Base-by-base conservation (phyloP, 2,888 invertebrate genomes). In the Euphydryas editha region DNA sequence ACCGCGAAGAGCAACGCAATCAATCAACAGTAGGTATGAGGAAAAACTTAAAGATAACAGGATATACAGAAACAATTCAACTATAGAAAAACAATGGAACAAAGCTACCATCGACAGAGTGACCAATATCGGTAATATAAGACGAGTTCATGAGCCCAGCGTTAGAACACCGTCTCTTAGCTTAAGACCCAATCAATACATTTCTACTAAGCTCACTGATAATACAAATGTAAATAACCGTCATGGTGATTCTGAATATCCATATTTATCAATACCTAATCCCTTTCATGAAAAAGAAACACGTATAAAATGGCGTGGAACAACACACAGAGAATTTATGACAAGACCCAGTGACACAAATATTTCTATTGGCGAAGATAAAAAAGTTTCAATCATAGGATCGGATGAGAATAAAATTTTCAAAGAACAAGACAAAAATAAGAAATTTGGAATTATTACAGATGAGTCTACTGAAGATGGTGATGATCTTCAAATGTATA, bases 51-150 rank as follows among this genome's bases (percentile, higher is more conserved):
- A 73, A 69, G 15, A 67, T 11, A 76, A 75, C 44, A 73, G 65
- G 6, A 65, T 76, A n/a, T 84, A 82, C 63, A 65, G 60, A 8
- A 89, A 90, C 70, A 74, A 80, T 46, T 78, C 86, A 11, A 13
- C 20, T 18, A 57, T 75, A 7, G 80, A 83, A 58, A 73, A 77
- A 44, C 74, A 72, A 30, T 76, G 76, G 76, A 73, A 69, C 24
- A 75, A 66, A 72, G 75, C 71, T 20, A 58, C 67, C 6, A 72
- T 86, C 3, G 75, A 81, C 67, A 84, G 76, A 76, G 78, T 87
- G 10, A 58, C 81, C 2, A 81, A 79, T 63, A 65, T 77, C 3
- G 85, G 81, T 6, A 83, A 73, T 47, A 75, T 88, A 10, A 77
- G 80, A 72, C 80, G 84, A 64, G 73, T 78, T 5, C 73, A 74